Conservation (phyloP, 2,888 invertebrate species). For the Bombylius discolor region DNA sequence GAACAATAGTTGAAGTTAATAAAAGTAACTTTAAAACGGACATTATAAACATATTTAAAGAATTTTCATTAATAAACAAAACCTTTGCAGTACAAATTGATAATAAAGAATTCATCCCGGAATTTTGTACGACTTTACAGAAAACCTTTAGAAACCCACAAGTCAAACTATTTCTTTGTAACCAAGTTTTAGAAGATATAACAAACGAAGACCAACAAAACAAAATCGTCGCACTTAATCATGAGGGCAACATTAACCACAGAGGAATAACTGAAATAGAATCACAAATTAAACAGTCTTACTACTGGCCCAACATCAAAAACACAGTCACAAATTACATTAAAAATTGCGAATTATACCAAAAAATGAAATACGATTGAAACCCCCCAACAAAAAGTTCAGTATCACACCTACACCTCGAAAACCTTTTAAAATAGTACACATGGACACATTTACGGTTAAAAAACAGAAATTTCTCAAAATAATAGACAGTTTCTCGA, state of each 20-base stretch:
- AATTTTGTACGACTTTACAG: too few relatives aligned
- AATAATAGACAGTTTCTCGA: neutral
- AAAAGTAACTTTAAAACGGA: too few relatives aligned
- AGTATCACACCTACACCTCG: neutral
- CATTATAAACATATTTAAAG: too few relatives aligned
- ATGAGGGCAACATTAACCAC: neutral
- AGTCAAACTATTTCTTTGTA: neutral
- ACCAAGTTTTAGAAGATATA: too few relatives aligned
- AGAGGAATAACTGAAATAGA: neutral
- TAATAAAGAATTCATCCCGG: neutral
- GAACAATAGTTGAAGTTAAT: too few relatives aligned
- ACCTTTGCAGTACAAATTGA: neutral
- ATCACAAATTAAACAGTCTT: neutral
- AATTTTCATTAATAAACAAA: too few relatives aligned
- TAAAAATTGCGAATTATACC: neutral
- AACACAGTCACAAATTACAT: neutral
- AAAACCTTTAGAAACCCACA: too few relatives aligned
- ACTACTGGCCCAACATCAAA: neutral
- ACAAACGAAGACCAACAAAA: neutral
- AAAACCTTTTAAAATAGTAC: conserved; percentile 28
- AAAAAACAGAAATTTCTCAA: conserved; percentile 1
- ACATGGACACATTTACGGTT: neutral
- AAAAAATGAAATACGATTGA: neutral
- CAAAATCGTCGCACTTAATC: neutral
- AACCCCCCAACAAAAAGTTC: neutral